Conservation (phyloP, 2,888 invertebrate genomes). For the Spisula solida region DNA sequence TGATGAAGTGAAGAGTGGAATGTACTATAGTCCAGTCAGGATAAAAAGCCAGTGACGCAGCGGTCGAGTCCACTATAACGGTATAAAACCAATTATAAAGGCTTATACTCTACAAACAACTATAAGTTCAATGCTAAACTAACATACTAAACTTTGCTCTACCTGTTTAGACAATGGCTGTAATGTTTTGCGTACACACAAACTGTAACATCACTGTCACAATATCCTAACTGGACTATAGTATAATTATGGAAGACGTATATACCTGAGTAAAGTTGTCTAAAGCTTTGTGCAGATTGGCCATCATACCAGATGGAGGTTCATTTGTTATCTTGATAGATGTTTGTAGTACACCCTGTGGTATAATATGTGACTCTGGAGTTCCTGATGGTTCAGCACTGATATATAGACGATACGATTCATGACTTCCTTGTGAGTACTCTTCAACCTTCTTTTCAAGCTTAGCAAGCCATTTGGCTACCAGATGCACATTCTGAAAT, state of each 20-base stretch:
- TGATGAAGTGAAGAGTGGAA: no score
- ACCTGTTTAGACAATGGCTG: no score
- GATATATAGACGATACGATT: conserved; percentile 95
- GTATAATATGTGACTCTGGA: conserved; percentile 96
- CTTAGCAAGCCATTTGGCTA: conserved; percentile 96
- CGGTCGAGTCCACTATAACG: no score
- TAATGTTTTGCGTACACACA: no score
- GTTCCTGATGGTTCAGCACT: conserved; percentile 97
- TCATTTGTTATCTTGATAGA: conserved; percentile 99
- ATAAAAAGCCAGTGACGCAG: no score
- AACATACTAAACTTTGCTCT: no score
- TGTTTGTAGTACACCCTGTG: conserved; percentile 97
- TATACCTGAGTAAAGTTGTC: conserved; percentile 95
- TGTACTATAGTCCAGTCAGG: no score
- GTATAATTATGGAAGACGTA: neutral
- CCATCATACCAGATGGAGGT: conserved; percentile 98
- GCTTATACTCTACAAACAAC: no score
- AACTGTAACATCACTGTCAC: no score
- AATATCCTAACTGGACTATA: neutral
- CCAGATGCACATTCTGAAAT: conserved; percentile 97
- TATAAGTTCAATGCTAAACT: no score
- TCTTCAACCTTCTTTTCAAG: conserved; percentile 97
- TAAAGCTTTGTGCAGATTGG: conserved; percentile 97
- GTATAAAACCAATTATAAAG: no score
- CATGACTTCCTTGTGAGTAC: conserved; percentile 93